A percentile compares a stretch with the other conserved stretches of the same genome.
These are phyloP conservation scores for Athalia cordata DNA, from an alignment of 2,888 invertebrate genomes.

Conservation along the genomic window DNA sequence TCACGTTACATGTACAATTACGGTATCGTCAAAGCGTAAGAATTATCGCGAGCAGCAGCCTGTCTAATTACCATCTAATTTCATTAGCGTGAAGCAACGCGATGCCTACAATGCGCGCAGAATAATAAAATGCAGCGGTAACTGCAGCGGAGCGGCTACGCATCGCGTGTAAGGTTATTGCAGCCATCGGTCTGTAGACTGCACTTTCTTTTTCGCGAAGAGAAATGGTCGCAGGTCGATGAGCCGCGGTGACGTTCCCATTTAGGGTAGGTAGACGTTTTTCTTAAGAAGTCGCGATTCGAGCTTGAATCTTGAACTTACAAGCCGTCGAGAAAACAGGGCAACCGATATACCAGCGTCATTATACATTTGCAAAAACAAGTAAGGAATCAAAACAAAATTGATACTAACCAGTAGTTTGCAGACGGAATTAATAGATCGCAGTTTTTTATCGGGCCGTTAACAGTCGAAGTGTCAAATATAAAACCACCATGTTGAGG, in stretches of 20 bases:
- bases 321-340: too few species aligned
- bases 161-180: neutral
- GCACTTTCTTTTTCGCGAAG: slow-evolving; percentile 34
- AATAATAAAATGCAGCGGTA: neutral
- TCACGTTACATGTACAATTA: too few species aligned
- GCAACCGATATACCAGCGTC: too few species aligned
- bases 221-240: slow-evolving; percentile 38
- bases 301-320: too few species aligned
- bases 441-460: too few species aligned
- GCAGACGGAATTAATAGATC: too few species aligned
- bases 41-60: neutral
- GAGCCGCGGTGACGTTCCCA: slow-evolving; percentile 1
- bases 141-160: neutral
- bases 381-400: too few species aligned
- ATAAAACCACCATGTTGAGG: too few species aligned
- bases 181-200: neutral
- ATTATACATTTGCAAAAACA: too few species aligned
- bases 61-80: slow-evolving; percentile 53
- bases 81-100: slow-evolving; percentile 48
- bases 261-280: slow-evolving; percentile 1
- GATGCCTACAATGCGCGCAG: slow-evolving; percentile 22
- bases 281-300: too few species aligned
- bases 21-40: neutral
- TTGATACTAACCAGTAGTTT: too few species aligned
- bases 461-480: too few species aligned